phyloP scores from a whole-genome alignment of 2,113 vertebrate genomes.

The Bubo blakistoni region DNA sequence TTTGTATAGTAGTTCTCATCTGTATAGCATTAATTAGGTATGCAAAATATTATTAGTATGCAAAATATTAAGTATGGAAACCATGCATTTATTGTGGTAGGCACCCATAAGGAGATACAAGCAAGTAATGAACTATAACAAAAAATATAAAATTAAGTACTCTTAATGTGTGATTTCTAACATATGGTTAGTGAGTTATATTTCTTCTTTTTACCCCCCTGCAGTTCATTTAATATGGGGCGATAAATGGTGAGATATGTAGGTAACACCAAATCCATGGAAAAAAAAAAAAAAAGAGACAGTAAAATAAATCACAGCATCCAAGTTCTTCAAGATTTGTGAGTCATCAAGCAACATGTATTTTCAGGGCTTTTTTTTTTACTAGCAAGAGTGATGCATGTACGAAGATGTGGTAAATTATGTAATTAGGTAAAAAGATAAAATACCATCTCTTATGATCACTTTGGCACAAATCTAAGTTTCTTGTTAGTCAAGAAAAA shows the following conservation, averaged over 20 bases:
- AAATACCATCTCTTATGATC: not conserved
- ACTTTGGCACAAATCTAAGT: not conserved
- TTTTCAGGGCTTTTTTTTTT: not conserved
- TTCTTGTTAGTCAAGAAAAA: not conserved
- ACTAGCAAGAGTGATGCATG: not conserved
- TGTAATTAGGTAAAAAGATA: not conserved
- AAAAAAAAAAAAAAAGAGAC: not conserved
- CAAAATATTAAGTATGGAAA: not conserved
- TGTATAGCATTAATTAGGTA: not conserved
- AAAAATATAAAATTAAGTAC: not conserved
- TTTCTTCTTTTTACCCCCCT: not conserved
- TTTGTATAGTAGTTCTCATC: not conserved
- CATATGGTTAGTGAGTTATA: not conserved
- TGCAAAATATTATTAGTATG: not conserved
- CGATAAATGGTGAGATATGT: not conserved
- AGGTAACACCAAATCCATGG: not conserved
- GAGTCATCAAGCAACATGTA: not conserved
- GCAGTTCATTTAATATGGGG: not conserved
- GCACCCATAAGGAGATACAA: not conserved
- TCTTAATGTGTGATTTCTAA: not conserved
- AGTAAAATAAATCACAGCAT: not conserved
- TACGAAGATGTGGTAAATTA: not conserved
- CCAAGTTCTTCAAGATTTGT: fast-evolving
- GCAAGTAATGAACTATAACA: not conserved
- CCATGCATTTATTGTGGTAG: not conserved